Evolutionary conservation across 1,140 invertebrate species (phyloP).

Genomic region (Zaprionus africanus): DNA sequence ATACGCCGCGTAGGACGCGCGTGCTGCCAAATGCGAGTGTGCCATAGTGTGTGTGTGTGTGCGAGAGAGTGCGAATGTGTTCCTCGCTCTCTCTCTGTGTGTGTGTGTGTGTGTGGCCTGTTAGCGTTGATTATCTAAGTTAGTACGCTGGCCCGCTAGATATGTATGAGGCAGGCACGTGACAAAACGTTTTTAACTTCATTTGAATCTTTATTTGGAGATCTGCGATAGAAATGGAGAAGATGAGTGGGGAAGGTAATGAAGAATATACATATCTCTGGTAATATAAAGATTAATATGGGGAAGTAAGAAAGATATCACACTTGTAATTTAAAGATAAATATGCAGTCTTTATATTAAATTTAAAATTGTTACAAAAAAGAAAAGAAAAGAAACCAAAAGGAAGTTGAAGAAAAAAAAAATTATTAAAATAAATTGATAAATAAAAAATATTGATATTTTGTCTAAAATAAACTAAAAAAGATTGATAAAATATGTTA

Average conservation of each 20-base stretch:
- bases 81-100: conserved; percentile 13
- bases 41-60: not conserved
- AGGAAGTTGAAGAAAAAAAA: no score
- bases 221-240: conserved; percentile 48
- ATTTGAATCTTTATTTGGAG: conserved; percentile 49
- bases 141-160: conserved; percentile 19
- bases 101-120: conserved; percentile 45
- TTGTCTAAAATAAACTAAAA: no score
- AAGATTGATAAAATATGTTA: no score
- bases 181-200: conserved; percentile 56
- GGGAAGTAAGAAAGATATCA: not conserved
- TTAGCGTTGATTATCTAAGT: conserved; percentile 79
- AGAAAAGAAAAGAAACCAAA: no score
- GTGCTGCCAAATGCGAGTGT: conserved; percentile 32
- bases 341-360: not conserved
- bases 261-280: no score
- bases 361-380: no score
- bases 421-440: no score
- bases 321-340: not conserved
- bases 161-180: conserved; percentile 53
- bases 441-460: no score
- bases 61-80: not conserved
- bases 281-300: no score
- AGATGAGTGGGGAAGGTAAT: no score
- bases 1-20: conserved; percentile 73